Evolutionary conservation across 2,113 vertebrate species (phyloP), one percentile per base, ranked within the genome.

Genomic region (Polypterus senegalus): DNA sequence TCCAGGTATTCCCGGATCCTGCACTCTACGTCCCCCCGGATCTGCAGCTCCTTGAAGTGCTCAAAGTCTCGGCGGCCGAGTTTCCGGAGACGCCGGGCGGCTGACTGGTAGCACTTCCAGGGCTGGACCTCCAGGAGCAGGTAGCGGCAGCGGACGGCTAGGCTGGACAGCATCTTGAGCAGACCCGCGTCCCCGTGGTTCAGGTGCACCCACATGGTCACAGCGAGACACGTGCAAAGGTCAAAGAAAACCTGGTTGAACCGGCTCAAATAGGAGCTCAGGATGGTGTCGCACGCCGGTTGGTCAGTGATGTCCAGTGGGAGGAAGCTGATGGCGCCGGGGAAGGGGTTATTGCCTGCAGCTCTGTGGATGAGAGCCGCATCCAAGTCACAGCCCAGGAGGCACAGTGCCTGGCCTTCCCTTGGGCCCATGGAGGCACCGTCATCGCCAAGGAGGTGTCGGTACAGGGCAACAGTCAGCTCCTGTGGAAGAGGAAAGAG

Each of bases 191-290:
- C 94, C 0, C 94, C 92, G 0, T 97, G 92, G 73, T 94, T 90
- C 60, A 98, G 73, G 69, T 98, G 94, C 68, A 98, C 88, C 94
- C 94, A 98, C 94, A 98, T 98, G 5, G 93, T 98, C 66, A 98
- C 76, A 0, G 94, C 94, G 79, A 98, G 86, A 66, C 93, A 98
- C 48, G 88, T 77, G 62, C 76, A 77, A 7, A 98, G 75, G 71
- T 97, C 85, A 70, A 97, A 98, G 48, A 48, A 47, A 3, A 83
- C 72, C 5, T 78, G 70, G 61, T 81, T 72, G 5, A 86, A 92
- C 1, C 59, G 75, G 27, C 49, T 48, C 68, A 95, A 75, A 74
- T 89, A 87, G 9, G 77, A 70, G 59, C 60, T 62, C 47, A 97
- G 79, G 47, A 76, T 67, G 0, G 65, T 53, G 47, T 69, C 79